Evolutionary conservation across 2,113 vertebrate genomes (phyloP), one percentile per base, ranked within the genome.

Genomic region (Oplegnathus fasciatus): DNA sequence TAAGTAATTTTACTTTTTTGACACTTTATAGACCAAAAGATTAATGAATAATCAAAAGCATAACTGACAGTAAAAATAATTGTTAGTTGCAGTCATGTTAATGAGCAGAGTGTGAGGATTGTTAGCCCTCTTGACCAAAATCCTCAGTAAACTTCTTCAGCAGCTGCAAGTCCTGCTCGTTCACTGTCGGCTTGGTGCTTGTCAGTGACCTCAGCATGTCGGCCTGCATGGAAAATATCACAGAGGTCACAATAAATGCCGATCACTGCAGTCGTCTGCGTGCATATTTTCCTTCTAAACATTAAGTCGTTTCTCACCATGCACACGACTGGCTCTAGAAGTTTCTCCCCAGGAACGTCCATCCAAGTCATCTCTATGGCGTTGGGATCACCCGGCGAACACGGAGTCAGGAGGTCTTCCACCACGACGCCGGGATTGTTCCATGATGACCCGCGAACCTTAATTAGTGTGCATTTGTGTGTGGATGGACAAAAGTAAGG

Each of bases 41-140:
- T 7, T 0, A n/a, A 24, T 42, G 0, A 70, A 32, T 7, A 26
- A 82, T 68, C 26, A 9, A 32, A 62, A 58, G 13, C 13, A 0
- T 64, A 40, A 58, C 13, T 28, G 71, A 82, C 32, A 61, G 57
- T 37, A 42, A 72, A 68, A 42, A 61, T 50, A 74, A 17, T 1
- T 4, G 8, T 40, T 32, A n/a, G 26, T 26, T 58, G n/a, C 67
- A 60, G 68, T 67, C 58, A 11, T 14, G 1, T 57, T 48, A n/a
- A 34, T 28, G 30, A 77, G 77, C 4, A n/a, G 18, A 67, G 7
- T 17, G 18, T 7, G 24, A n/a, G 11, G 11, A 9, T 93, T 81
- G 75, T 96, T 95, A 99, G 84, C 97, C 97, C 90, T 99, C 97
- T 88, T 99, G 98, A 86, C 98, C 98, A 94, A 99, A 99, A 83